Evolutionary conservation across 2,797 vertebrate species (phyloP), one percentile per base, ranked within the genome.

Genomic region (Neosilurus mollespiculum): DNA sequence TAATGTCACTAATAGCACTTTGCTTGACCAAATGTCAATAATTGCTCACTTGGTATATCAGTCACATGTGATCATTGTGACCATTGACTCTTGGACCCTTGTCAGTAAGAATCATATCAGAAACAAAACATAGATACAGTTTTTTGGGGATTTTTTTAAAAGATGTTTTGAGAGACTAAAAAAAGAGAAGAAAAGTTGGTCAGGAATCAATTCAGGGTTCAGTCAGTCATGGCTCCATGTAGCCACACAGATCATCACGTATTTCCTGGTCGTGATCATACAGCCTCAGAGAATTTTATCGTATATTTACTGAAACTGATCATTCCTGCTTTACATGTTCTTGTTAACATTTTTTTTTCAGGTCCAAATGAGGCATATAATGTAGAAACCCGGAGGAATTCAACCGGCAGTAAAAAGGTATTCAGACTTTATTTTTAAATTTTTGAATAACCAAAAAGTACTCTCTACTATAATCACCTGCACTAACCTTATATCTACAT

Each of bases 371-470:
- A 95, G 88, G 92, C 96, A 83, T 95, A 94, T 84, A 92, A 96
- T 84, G 95, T 95, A 75, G 96, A 97, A 88, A 96, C 95, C 0
- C 92, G 94, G 87, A 95, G 95, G 90, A 96, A 97, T 89, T 96
- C 94, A 89, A 94, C 94, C 79, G 94, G 88, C 1, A 92, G 95
- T 93, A 97, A 96, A 95, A 98, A 97, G 96, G 97, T 98, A 92
- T 1, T 0, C 7, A 16, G 14, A 5, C 12, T 37, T 80, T 84
- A 61, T 83, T 84, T 70, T 51, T 30, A 30, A 1, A 30, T n/a
- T 37, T 66, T 16, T 70, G 75, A 9, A 18, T 70, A 6, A 72
- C 66, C 34, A 16, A 43, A 30, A n/a, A 12, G 3, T 83, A 34
- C 30, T 30, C 16, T 76, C 9, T 26, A 54, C 18, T 56, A 11